Percentiles rank a stretch among this genome's conserved stretches.
Conservation (phyloP, 2,888 invertebrate species). For the Shargacucullia verbasci region DNA sequence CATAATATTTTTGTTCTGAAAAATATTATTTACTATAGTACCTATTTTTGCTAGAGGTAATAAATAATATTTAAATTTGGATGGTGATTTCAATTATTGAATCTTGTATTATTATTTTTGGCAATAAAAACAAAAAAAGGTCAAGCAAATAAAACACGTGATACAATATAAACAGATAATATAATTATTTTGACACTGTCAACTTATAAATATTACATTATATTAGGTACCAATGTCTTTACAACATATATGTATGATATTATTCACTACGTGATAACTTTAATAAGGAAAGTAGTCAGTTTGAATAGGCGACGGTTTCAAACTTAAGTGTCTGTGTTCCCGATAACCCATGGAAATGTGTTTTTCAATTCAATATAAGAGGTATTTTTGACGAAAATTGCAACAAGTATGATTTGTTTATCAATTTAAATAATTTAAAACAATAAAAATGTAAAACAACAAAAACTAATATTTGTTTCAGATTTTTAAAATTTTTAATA, state of each 20-base stretch:
- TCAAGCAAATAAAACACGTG: slow-evolving; percentile 69
- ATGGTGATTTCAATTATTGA: no score
- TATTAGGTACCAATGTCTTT: slow-evolving; percentile 73
- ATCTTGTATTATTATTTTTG: no score
- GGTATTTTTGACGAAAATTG: slow-evolving; percentile 31
- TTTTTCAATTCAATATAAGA: slow-evolving; percentile 31
- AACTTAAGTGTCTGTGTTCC: slow-evolving; percentile 50
- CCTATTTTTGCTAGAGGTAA: no score
- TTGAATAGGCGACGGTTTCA: slow-evolving; percentile 40
- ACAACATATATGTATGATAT: slow-evolving; percentile 60
- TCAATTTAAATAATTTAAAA: neutral
- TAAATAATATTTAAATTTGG: no score
- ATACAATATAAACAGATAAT: slow-evolving; percentile 82
- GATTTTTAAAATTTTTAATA: neutral
- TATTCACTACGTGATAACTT: slow-evolving; percentile 65
- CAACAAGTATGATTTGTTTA: no score
- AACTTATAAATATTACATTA: slow-evolving; percentile 77
- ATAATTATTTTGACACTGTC: slow-evolving; percentile 87
- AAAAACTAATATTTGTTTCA: neutral
- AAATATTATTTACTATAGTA: no score
- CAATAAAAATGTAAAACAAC: slow-evolving; percentile 11
- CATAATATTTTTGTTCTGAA: no score
- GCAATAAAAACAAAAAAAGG: no score
- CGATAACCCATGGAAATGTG: slow-evolving; percentile 51
- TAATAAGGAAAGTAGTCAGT: slow-evolving; percentile 53